A percentile compares a stretch with the other conserved stretches of the same genome.
phyloP scores from a whole-genome alignment of 2,113 vertebrate genomes.

The Strix aluco region DNA sequence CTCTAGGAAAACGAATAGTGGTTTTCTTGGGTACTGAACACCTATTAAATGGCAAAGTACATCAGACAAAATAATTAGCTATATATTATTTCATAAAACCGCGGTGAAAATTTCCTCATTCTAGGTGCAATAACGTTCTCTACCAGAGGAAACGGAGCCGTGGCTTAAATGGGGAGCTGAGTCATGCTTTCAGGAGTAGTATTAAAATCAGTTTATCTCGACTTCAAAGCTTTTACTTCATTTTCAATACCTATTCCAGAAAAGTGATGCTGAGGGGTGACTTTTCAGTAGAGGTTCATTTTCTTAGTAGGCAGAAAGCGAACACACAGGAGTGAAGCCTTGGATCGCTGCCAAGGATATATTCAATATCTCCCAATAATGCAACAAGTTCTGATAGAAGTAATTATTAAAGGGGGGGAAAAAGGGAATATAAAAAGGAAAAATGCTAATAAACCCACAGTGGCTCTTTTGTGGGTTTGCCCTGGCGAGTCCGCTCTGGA shows the following conservation, averaged over 20 bases:
- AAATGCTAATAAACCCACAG: fast-evolving
- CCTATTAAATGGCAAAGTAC: background rate
- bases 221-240: background rate
- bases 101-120: background rate
- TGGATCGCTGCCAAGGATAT: background rate
- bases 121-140: background rate
- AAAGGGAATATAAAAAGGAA: background rate
- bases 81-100: background rate
- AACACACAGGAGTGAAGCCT: background rate
- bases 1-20: too few species aligned
- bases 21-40: background rate
- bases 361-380: background rate
- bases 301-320: background rate
- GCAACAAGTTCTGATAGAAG: too few species aligned
- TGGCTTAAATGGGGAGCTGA: background rate
- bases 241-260: background rate
- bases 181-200: background rate
- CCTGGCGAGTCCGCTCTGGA: too few species aligned
- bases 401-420: background rate
- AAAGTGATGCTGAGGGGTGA: background rate
- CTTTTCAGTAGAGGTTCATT: background rate
- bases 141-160: background rate
- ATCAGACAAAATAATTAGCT: background rate
- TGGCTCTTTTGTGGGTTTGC: background rate
- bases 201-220: background rate